Base-by-base conservation (phyloP, 2,797 vertebrate genomes). In the Scleropages formosus region DNA sequence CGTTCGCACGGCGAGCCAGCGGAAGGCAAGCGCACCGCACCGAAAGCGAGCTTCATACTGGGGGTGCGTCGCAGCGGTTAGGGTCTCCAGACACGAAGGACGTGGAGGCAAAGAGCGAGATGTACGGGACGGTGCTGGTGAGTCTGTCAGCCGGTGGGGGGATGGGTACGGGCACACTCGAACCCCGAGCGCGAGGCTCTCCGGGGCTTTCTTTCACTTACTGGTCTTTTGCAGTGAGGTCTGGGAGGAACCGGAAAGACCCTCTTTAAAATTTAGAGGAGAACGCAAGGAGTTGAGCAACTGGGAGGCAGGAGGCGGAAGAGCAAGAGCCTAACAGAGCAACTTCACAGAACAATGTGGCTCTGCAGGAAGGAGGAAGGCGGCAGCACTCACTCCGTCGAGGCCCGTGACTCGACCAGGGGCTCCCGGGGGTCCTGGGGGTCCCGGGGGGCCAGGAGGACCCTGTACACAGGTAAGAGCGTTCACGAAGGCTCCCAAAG, bases 321-420 rank as follows among this genome's bases (percentile, higher is more conserved):
- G 15, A 47, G 56, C 22, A 51, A 68, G 63, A 67, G 20, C 47
- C 49, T 26, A 39, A 69, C 24, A 22, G 64, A 76, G 3, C 12
- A 9, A 9, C 47, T 0, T 53, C 44, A 51, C 20, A 27, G 24
- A 13, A n/a, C 2, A 18, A 7, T n/a, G 0, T 18, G n/a, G 15
- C 9, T 13, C n/a, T 12, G 39, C 20, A 8, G 10, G 1, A 58
- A 22, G 47, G 39, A 8, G 18, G 22, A 8, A n/a, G 82, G 49
- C n/a, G n/a, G n/a, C n/a, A n/a, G n/a, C n/a, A 94, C 96, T 95
- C 91, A 98, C 96, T 85, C 94, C 94, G 84, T 94, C 96, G 74
- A 96, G 87, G 65, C 90, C 91, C 49, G 93, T 46, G 75, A 95
- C 79, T 81, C 82, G 87, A 78, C 95, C 96, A 62, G 95, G 95